phyloP scores from a whole-genome alignment of 2,113 vertebrate genomes.

The Sylvicapra grimmia region DNA sequence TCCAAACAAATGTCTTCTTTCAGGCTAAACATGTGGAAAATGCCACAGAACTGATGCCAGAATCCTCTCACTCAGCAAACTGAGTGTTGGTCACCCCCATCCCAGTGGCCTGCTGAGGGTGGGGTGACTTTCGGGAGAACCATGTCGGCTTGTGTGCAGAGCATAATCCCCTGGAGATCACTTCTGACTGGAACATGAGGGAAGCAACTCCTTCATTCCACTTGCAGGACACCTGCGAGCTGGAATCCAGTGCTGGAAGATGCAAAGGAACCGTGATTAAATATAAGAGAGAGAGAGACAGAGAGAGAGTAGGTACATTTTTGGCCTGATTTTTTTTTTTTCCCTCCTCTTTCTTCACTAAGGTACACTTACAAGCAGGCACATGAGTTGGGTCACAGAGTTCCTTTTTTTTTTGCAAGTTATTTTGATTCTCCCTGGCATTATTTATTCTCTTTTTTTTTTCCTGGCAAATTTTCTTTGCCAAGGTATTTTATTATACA shows the following conservation, averaged over 20 bases:
- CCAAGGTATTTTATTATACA: conserved; percentile 61
- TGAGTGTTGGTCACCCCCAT: conserved; percentile 39
- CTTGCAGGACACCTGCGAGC: background rate
- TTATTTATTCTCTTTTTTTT: background rate
- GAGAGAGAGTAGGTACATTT: background rate
- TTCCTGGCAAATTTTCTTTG: background rate
- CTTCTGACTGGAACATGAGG: rapidly evolving
- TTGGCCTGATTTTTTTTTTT: background rate
- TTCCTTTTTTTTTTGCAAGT: background rate
- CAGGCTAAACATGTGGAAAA: conserved; percentile 78
- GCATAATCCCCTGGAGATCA: background rate
- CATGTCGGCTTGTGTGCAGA: background rate
- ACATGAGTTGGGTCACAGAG: background rate
- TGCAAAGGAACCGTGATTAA: background rate
- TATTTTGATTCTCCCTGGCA: background rate
- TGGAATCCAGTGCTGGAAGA: background rate
- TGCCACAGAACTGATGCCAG: conserved; percentile 62
- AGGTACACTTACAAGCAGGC: background rate
- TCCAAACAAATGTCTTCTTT: conserved; percentile 79
- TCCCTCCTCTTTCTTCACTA: background rate
- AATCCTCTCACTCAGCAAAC: conserved; percentile 62
- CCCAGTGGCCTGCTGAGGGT: conserved; percentile 57
- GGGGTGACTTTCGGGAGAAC: conserved; percentile 21
- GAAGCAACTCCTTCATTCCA: background rate
- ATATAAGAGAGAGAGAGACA: background rate